These are phyloP conservation scores for Hirtodrosophila trivittata DNA, from an alignment of 2,888 invertebrate species.

Conservation along the genomic window DNA sequence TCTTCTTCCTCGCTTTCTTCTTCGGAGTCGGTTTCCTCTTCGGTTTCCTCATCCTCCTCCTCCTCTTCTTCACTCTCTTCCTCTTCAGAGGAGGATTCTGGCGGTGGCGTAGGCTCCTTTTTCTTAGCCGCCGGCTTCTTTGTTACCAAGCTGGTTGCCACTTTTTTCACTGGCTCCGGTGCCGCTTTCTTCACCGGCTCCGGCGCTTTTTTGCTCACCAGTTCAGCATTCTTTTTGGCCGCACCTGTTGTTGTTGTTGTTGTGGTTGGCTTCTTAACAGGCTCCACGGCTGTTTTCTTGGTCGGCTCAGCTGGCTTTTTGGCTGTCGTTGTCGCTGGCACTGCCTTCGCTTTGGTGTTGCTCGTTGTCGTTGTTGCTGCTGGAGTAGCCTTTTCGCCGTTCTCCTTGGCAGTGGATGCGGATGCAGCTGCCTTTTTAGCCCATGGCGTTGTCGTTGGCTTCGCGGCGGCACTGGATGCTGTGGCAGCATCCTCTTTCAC, in stretches of 20 bases:
- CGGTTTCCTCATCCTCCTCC: constrained; percentile 52
- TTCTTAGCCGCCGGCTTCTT: constrained; percentile 71
- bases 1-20: constrained; percentile 54
- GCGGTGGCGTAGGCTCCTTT: constrained; percentile 81
- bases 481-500: constrained; percentile 86
- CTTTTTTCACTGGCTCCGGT: constrained; percentile 53
- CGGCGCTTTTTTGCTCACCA: constrained; percentile 49
- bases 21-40: constrained; percentile 58
- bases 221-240: constrained; percentile 43
- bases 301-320: constrained; percentile 66
- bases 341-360: constrained; percentile 37
- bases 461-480: constrained; percentile 76
- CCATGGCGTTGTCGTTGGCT: constrained; percentile 61
- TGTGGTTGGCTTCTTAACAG: constrained; percentile 47
- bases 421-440: constrained; percentile 58
- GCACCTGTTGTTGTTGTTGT: constrained; percentile 28
- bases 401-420: constrained; percentile 35
- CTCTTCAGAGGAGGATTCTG: constrained; percentile 72
- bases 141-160: constrained; percentile 28
- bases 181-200: constrained; percentile 59
- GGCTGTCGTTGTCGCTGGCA: constrained; percentile 36
- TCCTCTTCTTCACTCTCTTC: constrained; percentile 62
- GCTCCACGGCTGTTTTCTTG: constrained; percentile 48
- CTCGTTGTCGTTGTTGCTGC: constrained; percentile 28
- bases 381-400: constrained; percentile 44